Evolutionary conservation across 2,888 invertebrate species (phyloP).

Genomic region (Cyrtodaria siliqua): DNA sequence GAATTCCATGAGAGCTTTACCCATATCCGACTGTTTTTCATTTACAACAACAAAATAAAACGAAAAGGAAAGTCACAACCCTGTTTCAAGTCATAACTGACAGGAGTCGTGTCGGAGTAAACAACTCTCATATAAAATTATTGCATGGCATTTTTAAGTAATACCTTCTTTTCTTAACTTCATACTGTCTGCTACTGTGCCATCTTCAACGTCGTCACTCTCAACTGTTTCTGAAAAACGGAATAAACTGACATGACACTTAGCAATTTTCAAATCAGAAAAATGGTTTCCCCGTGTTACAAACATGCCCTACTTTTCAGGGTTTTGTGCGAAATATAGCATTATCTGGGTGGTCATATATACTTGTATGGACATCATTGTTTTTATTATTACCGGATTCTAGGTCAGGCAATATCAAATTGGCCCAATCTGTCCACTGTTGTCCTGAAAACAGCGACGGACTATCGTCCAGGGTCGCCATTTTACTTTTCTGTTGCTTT

Average conservation of each 20-base stretch:
- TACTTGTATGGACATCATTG: neutral
- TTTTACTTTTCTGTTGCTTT: constrained; percentile 85
- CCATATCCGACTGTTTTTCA: no score
- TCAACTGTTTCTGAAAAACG: constrained; percentile 70
- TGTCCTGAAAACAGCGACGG: constrained; percentile 85
- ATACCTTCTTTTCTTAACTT: constrained; percentile 81
- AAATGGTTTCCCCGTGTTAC: constrained; percentile 59
- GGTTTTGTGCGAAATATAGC: constrained; percentile 4
- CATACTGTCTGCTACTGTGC: constrained; percentile 79
- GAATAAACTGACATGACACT: constrained; percentile 52
- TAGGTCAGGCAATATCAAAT: constrained; percentile 76
- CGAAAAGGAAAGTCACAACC: no score
- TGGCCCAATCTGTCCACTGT: constrained; percentile 85
- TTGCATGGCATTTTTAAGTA: no score
- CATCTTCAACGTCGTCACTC: constrained; percentile 52
- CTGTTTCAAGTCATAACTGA: no score
- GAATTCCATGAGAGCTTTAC: no score
- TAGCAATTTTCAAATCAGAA: constrained; percentile 11
- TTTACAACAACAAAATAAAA: no score
- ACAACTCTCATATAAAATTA: no score
- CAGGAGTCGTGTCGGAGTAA: no score
- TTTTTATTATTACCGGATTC: constrained; percentile 71
- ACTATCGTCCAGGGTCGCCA: constrained; percentile 86
- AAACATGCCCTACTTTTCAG: constrained; percentile 39
- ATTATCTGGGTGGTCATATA: neutral